Evolutionary conservation across 2,888 invertebrate genomes (phyloP).

Genomic region (Sarcophaga subvicina): DNA sequence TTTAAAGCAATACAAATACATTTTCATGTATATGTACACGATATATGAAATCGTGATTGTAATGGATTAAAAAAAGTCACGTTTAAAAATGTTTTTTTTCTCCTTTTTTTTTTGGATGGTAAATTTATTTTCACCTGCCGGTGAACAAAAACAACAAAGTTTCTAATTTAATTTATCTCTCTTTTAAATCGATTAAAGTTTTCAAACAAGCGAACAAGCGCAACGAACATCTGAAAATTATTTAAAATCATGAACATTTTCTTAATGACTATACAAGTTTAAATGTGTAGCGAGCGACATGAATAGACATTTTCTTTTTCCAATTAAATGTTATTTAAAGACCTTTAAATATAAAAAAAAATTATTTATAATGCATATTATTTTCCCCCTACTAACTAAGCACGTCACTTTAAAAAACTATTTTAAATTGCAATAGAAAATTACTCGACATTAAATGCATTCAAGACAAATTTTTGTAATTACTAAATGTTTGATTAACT

Average conservation of each 20-base stretch:
- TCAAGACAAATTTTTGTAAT: too few species aligned
- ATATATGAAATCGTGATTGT: constrained; percentile 63
- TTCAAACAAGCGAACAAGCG: constrained; percentile 17
- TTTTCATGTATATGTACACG: constrained; percentile 4
- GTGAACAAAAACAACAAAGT: not conserved
- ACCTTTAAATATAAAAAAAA: too few species aligned
- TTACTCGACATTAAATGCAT: too few species aligned
- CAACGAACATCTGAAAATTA: not conserved
- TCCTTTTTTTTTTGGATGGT: constrained; percentile 17
- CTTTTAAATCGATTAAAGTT: constrained; percentile 53
- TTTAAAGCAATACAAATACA: constrained; percentile 21
- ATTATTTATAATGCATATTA: too few species aligned
- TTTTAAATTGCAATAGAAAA: too few species aligned
- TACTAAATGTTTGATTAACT: too few species aligned
- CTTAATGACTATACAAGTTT: too few species aligned
- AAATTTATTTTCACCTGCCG: constrained; percentile 1
- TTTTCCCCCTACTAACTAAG: too few species aligned
- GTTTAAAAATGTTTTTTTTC: constrained; percentile 42
- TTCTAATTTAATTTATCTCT: not conserved
- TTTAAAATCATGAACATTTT: not conserved
- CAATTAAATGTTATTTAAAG: too few species aligned
- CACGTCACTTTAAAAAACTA: too few species aligned
- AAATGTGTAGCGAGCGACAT: too few species aligned
- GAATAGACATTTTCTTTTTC: too few species aligned
- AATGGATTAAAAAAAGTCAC: constrained; percentile 65